Evolutionary conservation across 2,797 vertebrate genomes (phyloP).

Genomic region (Lates japonicus): DNA sequence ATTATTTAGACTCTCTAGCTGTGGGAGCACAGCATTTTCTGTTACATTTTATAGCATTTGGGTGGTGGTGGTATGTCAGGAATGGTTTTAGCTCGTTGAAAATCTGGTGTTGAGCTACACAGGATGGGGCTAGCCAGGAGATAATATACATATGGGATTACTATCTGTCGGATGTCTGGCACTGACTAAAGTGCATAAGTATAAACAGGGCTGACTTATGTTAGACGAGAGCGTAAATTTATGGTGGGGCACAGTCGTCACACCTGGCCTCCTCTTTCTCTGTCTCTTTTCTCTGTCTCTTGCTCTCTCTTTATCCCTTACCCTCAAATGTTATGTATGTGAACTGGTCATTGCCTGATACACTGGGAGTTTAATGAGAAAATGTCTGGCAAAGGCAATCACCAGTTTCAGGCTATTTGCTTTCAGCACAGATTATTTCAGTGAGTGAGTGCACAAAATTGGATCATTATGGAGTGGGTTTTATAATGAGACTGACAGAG

Average conservation of each 20-base stretch:
- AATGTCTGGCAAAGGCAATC: conserved; percentile 69
- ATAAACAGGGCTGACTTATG: conserved; percentile 54
- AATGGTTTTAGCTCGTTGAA: conserved; percentile 41
- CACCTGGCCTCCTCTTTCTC: conserved; percentile 43
- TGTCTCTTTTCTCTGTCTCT: neutral
- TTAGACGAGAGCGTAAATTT: conserved; percentile 28
- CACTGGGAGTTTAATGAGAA: conserved; percentile 71
- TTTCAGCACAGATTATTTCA: conserved; percentile 71
- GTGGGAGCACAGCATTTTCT: neutral
- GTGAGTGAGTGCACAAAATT: conserved; percentile 68
- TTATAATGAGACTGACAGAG: conserved; percentile 63
- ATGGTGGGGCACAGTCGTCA: conserved; percentile 14
- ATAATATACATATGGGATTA: conserved; percentile 57
- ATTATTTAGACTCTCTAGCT: conserved; percentile 13
- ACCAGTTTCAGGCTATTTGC: conserved; percentile 69
- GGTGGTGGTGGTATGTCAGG: conserved; percentile 15
- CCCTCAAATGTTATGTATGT: conserved; percentile 47
- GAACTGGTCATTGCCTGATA: conserved; percentile 67
- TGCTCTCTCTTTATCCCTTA: conserved; percentile 37
- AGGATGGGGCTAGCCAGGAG: conserved; percentile 9
- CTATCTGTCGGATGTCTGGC: conserved; percentile 32
- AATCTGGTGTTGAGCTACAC: conserved; percentile 42
- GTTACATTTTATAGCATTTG: conserved; percentile 34
- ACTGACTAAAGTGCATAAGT: conserved; percentile 31
- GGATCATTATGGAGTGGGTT: conserved; percentile 70